These are phyloP conservation scores for Spodoptera picta DNA, from an alignment of 2,888 invertebrate species.

Conservation along the genomic window DNA sequence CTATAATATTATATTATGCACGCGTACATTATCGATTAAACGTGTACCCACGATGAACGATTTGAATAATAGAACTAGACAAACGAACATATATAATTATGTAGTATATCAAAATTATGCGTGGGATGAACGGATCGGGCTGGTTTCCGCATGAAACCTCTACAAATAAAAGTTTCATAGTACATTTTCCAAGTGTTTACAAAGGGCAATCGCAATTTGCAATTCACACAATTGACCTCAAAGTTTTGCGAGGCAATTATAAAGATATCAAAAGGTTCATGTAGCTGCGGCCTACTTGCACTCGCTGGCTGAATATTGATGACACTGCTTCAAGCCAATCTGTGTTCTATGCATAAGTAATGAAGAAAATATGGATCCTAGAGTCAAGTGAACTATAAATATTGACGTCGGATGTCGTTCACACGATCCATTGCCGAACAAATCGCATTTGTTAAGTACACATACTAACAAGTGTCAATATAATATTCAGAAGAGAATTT, in stretches of 20 bases:
- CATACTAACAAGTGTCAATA: constrained; percentile 45
- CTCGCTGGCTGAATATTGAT: constrained; percentile 83
- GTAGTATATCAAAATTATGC: constrained; percentile 12
- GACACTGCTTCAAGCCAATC: constrained; percentile 81
- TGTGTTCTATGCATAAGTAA: constrained; percentile 87
- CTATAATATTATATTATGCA: neutral
- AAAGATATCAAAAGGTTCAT: constrained; percentile 66
- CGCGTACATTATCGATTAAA: constrained; percentile 1
- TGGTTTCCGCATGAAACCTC: constrained; percentile 24
- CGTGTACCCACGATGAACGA: neutral
- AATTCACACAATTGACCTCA: constrained; percentile 52
- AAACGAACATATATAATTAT: neutral
- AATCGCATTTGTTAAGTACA: constrained; percentile 41
- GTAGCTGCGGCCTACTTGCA: constrained; percentile 66
- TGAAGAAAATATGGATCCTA: constrained; percentile 82
- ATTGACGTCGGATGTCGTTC: constrained; percentile 71
- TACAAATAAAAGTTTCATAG: constrained; percentile 39
- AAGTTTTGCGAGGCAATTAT: constrained; percentile 51
- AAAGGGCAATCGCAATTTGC: constrained; percentile 54
- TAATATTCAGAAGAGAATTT: constrained; percentile 1
- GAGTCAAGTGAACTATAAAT: constrained; percentile 80
- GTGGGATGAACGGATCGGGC: constrained; percentile 2
- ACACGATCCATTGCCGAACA: constrained; percentile 57
- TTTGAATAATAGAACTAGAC: constrained; percentile 5
- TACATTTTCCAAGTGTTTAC: constrained; percentile 30